phyloP scores from a whole-genome alignment of 2,797 vertebrate genomes.

The Manis crassicaudata region DNA sequence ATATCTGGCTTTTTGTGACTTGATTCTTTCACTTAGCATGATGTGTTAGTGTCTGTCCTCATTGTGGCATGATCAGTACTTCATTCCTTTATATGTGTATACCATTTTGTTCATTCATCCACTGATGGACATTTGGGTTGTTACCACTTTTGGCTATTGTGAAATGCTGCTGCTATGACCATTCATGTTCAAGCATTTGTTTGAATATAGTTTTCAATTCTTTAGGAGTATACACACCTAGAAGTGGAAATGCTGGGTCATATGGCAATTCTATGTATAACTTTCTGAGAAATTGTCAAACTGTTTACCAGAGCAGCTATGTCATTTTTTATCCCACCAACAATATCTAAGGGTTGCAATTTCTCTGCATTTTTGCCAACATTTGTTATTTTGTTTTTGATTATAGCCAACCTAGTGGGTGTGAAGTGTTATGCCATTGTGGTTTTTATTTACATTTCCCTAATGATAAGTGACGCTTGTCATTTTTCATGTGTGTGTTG shows the following conservation, averaged over 20 bases:
- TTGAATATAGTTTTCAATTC: not conserved
- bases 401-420: not conserved
- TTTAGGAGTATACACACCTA: not conserved
- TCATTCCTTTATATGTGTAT: not conserved
- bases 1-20: not conserved
- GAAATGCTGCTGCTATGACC: not conserved
- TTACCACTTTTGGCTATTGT: not conserved
- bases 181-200: not conserved
- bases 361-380: not conserved
- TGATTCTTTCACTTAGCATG: not conserved
- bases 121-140: not conserved
- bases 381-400: not conserved
- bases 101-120: not conserved
- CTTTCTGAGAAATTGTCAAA: not conserved
- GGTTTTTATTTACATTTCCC: slow-evolving; percentile 30
- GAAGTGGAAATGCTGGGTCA: not conserved
- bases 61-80: not conserved
- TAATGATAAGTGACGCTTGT: not conserved
- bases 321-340: not conserved
- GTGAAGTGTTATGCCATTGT: not conserved
- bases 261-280: not conserved
- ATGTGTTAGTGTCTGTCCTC: not conserved
- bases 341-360: not conserved
- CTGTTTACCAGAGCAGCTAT: not conserved
- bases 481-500: not conserved